Percentiles rank a stretch among this genome's conserved stretches.
These are phyloP conservation scores for Conopomorpha cramerella DNA, from an alignment of 1,140 invertebrate species.

Conservation along the genomic window DNA sequence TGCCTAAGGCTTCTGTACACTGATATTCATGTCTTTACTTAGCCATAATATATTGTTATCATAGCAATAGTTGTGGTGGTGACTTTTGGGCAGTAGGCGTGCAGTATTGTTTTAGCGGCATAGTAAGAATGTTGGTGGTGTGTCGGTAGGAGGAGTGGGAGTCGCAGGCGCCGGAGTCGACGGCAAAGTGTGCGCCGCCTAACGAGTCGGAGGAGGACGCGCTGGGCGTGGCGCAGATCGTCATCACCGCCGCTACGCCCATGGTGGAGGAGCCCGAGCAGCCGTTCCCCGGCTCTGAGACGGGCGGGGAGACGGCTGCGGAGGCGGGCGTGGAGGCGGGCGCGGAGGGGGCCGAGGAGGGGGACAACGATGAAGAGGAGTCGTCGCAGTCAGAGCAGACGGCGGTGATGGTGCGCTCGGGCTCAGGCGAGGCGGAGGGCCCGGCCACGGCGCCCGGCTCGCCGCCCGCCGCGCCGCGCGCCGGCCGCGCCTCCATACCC, in stretches of 20 bases:
- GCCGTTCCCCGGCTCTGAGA: constrained; percentile 64
- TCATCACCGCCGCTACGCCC: constrained; percentile 87
- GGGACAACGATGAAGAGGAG: constrained; percentile 11
- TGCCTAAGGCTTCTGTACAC: too few relatives aligned
- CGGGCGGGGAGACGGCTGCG: constrained; percentile 50
- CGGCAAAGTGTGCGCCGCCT: constrained; percentile 34
- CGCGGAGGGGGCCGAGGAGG: constrained; percentile 37
- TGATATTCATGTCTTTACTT: too few relatives aligned
- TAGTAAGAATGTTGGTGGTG: too few relatives aligned
- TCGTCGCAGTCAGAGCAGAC: constrained; percentile 6
- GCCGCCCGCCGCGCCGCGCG: constrained; percentile 70
- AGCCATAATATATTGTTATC: too few relatives aligned
- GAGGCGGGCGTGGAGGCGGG: constrained; percentile 41
- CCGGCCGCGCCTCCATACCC: constrained; percentile 77
- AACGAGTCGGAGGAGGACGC: constrained; percentile 42
- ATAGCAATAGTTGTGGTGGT: too few relatives aligned
- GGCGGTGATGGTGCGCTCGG: constrained; percentile 13
- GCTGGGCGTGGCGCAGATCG: constrained; percentile 81
- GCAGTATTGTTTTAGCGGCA: too few relatives aligned
- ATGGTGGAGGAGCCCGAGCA: constrained; percentile 79
- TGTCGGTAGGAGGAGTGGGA: constrained; percentile 28
- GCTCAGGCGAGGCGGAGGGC: constrained; percentile 29
- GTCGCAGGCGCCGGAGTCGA: constrained; percentile 8
- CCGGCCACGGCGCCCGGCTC: constrained; percentile 39
- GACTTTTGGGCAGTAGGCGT: too few relatives aligned